Conservation (phyloP, 2,113 vertebrate genomes). For the Climacteris rufus region DNA sequence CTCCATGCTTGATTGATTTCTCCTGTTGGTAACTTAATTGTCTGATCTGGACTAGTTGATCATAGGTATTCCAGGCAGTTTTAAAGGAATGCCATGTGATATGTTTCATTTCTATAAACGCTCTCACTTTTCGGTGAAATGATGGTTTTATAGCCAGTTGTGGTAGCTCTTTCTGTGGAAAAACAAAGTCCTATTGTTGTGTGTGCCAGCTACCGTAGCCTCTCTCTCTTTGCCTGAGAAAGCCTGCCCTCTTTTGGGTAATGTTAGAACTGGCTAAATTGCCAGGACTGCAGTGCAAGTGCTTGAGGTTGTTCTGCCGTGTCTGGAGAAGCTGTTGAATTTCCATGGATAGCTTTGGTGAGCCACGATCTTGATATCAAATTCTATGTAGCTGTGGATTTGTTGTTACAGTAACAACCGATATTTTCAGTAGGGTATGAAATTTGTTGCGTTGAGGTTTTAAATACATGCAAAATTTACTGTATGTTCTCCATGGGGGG, state of each 20-base stretch:
- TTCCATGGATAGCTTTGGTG: neutral
- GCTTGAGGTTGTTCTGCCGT: neutral
- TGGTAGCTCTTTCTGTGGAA: neutral
- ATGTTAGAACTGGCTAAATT: neutral
- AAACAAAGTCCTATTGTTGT: neutral
- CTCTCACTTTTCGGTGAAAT: neutral
- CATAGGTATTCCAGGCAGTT: neutral
- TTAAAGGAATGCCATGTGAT: neutral
- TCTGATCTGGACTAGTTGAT: neutral
- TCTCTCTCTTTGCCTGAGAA: conserved; percentile 16
- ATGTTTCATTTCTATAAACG: neutral
- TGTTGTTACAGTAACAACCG: neutral
- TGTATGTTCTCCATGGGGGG: neutral
- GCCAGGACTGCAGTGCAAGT: neutral
- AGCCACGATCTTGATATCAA: neutral
- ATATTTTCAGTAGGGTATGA: neutral
- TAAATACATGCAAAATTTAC: neutral
- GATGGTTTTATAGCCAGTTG: neutral
- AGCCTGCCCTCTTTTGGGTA: conserved; percentile 52
- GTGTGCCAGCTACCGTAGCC: neutral
- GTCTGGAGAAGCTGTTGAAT: neutral
- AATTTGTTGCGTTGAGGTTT: neutral
- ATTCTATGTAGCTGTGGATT: neutral
- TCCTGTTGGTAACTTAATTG: neutral
- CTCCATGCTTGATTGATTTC: neutral